Percentiles rank a stretch among this genome's conserved stretches.
Conservation (phyloP, 1,140 invertebrate genomes). For the Drosophila kanapiae region DNA sequence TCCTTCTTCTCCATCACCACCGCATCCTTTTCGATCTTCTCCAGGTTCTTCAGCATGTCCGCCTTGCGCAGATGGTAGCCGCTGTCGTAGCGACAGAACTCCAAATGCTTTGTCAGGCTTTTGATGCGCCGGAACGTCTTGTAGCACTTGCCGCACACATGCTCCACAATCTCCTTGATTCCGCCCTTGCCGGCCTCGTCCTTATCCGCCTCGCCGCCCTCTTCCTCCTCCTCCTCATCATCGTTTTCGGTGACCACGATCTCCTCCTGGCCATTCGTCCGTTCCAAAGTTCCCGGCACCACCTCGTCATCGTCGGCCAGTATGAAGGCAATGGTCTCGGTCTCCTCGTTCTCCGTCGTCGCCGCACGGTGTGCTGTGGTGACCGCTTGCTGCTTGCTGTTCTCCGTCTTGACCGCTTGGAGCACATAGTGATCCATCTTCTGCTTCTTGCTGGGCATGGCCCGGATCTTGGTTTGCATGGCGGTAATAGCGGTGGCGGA, state of each 20-base stretch:
- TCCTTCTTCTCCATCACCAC: conserved; percentile 80
- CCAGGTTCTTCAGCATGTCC: conserved; percentile 82
- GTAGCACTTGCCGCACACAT: conserved; percentile 83
- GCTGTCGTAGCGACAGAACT: conserved; percentile 80
- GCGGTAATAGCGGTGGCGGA: conserved; percentile 6
- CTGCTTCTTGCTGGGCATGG: conserved; percentile 53
- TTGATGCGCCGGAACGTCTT: conserved; percentile 79
- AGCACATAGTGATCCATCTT: conserved; percentile 80
- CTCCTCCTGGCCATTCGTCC: conserved; percentile 49
- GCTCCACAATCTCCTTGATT: conserved; percentile 80
- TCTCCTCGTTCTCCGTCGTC: conserved; percentile 44
- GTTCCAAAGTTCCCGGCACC: conserved; percentile 28
- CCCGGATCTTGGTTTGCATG: conserved; percentile 57
- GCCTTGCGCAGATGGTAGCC: conserved; percentile 80
- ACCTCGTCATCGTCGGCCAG: conserved; percentile 65
- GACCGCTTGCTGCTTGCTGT: conserved; percentile 54
- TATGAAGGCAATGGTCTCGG: conserved; percentile 76
- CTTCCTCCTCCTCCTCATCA: conserved; percentile 34
- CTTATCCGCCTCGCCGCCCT: conserved; percentile 53
- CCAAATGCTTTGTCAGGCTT: conserved; percentile 77
- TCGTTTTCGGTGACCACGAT: conserved; percentile 57
- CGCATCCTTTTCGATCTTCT: conserved; percentile 83
- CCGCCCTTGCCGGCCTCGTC: conserved; percentile 22
- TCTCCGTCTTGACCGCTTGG: conserved; percentile 70
- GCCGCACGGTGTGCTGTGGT: conserved; percentile 21